These are phyloP conservation scores for Cygnus olor DNA, from an alignment of 2,797 vertebrate genomes.

Conservation along the genomic window DNA sequence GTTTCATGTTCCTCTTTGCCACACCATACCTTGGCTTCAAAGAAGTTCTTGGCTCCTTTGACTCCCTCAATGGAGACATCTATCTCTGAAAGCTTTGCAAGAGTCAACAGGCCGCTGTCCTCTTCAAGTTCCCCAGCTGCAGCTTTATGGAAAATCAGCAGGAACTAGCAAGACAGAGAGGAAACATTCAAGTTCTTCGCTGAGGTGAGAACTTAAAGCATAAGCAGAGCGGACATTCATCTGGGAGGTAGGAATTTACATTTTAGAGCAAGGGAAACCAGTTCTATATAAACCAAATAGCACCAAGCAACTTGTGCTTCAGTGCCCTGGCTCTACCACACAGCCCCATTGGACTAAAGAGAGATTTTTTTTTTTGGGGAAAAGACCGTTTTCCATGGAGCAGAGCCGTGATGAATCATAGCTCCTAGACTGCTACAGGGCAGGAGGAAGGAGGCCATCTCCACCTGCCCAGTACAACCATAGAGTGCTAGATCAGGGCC, in stretches of 20 bases:
- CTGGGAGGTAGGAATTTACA: not conserved
- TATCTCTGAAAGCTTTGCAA: conserved; percentile 93
- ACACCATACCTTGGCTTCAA: conserved; percentile 92
- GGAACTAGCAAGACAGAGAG: conserved; percentile 80
- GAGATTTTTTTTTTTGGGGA: not conserved
- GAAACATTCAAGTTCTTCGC: not conserved
- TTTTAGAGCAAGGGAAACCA: not conserved
- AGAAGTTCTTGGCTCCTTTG: conserved; percentile 94
- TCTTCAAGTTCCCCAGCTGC: conserved; percentile 91
- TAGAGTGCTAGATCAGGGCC: no score
- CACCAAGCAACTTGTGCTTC: not conserved
- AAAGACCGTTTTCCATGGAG: not conserved
- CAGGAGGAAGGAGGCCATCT: not conserved
- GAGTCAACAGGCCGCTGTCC: conserved; percentile 91
- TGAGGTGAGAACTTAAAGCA: not conserved
- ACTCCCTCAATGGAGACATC: conserved; percentile 93
- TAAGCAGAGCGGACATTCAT: not conserved
- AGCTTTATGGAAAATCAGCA: conserved; percentile 93
- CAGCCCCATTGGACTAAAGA: not conserved
- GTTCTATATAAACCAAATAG: not conserved
- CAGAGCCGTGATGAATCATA: not conserved
- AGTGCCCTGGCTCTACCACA: not conserved
- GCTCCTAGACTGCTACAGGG: not conserved
- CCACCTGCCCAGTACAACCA: not conserved
- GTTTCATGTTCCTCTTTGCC: not conserved